These are phyloP conservation scores for Archaeoteleia sp. DNA, from an alignment of 2,888 invertebrate species.

Conservation along the genomic window DNA sequence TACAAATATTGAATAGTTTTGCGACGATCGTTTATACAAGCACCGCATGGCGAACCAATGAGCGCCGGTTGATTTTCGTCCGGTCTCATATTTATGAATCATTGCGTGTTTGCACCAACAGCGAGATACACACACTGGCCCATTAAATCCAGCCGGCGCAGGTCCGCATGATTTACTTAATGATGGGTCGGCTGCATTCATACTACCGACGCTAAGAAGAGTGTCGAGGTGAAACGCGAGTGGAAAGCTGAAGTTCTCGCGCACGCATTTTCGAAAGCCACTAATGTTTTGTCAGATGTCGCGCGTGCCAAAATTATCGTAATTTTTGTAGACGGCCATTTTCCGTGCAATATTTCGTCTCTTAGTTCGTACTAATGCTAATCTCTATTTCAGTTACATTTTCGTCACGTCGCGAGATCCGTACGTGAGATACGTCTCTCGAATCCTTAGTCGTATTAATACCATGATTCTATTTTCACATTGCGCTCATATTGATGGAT, in stretches of 20 bases:
- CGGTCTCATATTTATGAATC: conserved; percentile 35
- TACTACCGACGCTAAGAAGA: conserved; percentile 46
- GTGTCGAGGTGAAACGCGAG: conserved; percentile 29
- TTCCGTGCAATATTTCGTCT: conserved; percentile 30
- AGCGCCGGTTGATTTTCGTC: conserved; percentile 25
- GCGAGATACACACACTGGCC: conserved; percentile 49
- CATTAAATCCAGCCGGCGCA: conserved; percentile 61
- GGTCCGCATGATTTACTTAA: conserved; percentile 63
- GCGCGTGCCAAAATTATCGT: conserved; percentile 53
- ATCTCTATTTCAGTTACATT: conserved; percentile 28
- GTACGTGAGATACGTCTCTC: conserved; percentile 4
- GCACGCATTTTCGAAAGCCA: conserved; percentile 44
- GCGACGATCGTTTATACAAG: conserved; percentile 3
- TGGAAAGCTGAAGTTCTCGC: conserved; percentile 6
- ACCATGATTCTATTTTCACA: conserved; percentile 59
- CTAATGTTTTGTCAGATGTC: conserved; percentile 57
- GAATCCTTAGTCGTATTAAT: conserved; percentile 59
- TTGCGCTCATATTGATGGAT: conserved; percentile 59
- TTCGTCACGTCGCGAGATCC: background rate
- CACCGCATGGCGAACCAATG: background rate
- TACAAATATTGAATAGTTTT: too few species aligned
- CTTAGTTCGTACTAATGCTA: conserved; percentile 15
- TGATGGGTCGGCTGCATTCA: conserved; percentile 57
- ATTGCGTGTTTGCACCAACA: conserved; percentile 8
- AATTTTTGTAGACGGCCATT: conserved; percentile 59